These are phyloP conservation scores for Chaetodon trifascialis DNA, from an alignment of 2,113 vertebrate genomes.

Conservation along the genomic window DNA sequence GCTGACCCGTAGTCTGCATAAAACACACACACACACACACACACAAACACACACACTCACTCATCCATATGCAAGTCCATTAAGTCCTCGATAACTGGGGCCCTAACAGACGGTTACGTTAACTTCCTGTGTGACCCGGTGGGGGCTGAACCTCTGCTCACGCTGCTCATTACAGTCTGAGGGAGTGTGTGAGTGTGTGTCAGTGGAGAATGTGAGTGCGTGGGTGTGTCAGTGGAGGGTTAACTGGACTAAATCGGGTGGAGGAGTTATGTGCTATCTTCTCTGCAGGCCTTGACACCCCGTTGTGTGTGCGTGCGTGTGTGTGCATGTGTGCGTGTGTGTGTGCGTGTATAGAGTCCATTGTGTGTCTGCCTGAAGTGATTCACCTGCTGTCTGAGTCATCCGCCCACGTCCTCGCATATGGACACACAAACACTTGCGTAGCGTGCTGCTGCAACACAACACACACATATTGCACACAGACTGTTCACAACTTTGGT, in stretches of 20 bases:
- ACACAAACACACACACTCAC: neutral
- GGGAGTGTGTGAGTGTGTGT: neutral
- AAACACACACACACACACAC: conserved; percentile 7
- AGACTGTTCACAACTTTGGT: neutral
- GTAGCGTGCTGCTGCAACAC: neutral
- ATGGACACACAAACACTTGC: neutral
- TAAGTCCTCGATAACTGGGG: neutral
- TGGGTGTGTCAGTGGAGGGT: conserved; percentile 33
- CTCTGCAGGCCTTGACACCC: conserved; percentile 50
- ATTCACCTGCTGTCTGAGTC: conserved; percentile 73
- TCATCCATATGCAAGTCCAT: conserved; percentile 14
- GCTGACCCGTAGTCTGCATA: conserved; percentile 51
- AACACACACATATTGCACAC: conserved; percentile 1
- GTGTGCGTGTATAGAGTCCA: neutral
- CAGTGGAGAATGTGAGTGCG: conserved; percentile 1
- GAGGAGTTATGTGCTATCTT: conserved; percentile 48
- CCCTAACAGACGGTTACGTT: neutral
- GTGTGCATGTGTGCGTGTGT: conserved; percentile 21
- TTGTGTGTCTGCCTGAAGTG: conserved; percentile 52
- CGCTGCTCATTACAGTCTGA: neutral
- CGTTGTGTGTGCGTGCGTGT: neutral
- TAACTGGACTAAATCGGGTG: conserved; percentile 62
- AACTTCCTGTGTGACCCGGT: conserved; percentile 3
- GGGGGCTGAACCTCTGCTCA: neutral
- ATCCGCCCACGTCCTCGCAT: conserved; percentile 40